Evolutionary conservation across 2,797 vertebrate species (phyloP).

Genomic region (Acanthiza pusilla): DNA sequence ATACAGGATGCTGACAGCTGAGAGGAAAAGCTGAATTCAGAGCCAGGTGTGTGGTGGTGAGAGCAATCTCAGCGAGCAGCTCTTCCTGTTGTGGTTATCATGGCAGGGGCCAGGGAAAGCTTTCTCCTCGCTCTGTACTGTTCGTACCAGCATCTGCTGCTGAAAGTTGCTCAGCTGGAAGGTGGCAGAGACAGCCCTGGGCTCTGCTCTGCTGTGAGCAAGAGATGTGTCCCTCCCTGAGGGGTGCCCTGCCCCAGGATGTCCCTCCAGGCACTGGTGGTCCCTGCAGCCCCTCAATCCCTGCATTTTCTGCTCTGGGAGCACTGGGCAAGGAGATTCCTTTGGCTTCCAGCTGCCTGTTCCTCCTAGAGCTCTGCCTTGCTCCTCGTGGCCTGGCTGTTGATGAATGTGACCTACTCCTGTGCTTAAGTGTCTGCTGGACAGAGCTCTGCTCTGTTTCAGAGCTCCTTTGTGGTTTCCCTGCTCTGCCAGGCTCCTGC

Average conservation of each 20-base stretch:
- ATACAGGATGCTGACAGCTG: background rate
- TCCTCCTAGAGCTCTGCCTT: background rate
- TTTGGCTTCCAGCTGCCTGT: background rate
- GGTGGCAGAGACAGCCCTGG: accelerated
- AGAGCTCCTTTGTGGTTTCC: background rate
- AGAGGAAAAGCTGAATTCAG: background rate
- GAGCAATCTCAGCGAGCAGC: constrained; percentile 24
- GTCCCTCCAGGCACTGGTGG: background rate
- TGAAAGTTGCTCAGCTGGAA: background rate
- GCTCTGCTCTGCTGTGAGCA: background rate
- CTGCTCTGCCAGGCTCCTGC: background rate
- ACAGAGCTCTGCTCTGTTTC: background rate
- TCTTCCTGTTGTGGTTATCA: constrained; percentile 63
- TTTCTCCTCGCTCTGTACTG: background rate
- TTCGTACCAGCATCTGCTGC: background rate
- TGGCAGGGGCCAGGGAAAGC: constrained; percentile 25
- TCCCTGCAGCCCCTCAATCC: background rate
- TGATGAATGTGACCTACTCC: background rate
- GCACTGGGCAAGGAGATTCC: background rate
- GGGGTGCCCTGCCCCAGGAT: background rate
- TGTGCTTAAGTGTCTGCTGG: background rate
- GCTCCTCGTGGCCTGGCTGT: background rate
- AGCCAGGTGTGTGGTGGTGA: background rate
- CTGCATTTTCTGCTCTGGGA: background rate
- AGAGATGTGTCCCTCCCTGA: background rate